Evolutionary conservation across 2,797 vertebrate genomes (phyloP).

Genomic region (Thunnus albacares): DNA sequence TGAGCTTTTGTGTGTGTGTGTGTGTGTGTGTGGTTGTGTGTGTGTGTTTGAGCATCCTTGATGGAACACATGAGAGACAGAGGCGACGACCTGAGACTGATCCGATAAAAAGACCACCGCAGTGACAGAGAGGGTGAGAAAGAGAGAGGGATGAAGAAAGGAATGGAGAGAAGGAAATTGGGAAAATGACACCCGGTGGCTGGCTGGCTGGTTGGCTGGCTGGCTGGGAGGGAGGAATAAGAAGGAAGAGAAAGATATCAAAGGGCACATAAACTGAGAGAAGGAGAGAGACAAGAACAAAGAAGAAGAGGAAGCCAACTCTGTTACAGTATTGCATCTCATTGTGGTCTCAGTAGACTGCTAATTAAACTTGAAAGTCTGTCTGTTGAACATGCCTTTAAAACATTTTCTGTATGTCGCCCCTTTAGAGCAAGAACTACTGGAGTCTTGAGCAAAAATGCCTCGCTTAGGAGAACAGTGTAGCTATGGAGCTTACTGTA

Average conservation of each 20-base stretch:
- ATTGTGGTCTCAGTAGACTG: slow-evolving; percentile 5
- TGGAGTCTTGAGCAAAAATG: neutral
- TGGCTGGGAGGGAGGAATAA: slow-evolving; percentile 23
- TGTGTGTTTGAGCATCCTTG: slow-evolving; percentile 74
- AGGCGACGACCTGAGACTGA: slow-evolving; percentile 87
- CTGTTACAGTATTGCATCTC: neutral
- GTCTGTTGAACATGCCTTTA: neutral
- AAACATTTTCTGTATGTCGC: neutral
- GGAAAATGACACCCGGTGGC: slow-evolving; percentile 59
- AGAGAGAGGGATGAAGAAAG: slow-evolving; percentile 56
- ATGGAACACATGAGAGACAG: slow-evolving; percentile 86
- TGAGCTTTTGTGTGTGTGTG: slow-evolving; percentile 16
- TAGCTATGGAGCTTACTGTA: neutral
- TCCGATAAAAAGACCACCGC: slow-evolving; percentile 85
- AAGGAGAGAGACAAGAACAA: slow-evolving; percentile 15
- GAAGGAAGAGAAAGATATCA: slow-evolving; percentile 59
- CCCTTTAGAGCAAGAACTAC: neutral
- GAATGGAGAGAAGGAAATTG: slow-evolving; percentile 52
- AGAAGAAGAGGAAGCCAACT: slow-evolving; percentile 10
- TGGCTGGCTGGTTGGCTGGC: slow-evolving; percentile 27
- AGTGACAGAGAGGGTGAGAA: slow-evolving; percentile 70
- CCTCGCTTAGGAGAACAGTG: slow-evolving; percentile 26
- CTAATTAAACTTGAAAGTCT: slow-evolving; percentile 21
- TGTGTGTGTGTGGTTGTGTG: slow-evolving; percentile 30
- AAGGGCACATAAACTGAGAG: slow-evolving; percentile 30